These are phyloP conservation scores for Synergus japonicus DNA, from an alignment of 2,888 invertebrate species.

Conservation along the genomic window DNA sequence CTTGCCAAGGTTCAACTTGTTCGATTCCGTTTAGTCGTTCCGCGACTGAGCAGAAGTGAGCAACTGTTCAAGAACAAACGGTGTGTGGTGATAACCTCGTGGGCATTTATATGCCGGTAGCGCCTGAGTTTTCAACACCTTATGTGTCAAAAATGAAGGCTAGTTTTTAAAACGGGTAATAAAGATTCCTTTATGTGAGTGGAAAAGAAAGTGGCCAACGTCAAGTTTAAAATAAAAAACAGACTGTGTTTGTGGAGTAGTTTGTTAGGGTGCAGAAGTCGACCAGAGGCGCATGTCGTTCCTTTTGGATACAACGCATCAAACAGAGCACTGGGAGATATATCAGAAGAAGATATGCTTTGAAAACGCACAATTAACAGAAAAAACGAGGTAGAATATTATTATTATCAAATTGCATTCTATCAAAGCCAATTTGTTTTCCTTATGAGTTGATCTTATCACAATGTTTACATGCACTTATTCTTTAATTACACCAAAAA, in stretches of 20 bases:
- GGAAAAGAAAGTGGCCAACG: background rate
- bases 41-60: slow-evolving; percentile 4
- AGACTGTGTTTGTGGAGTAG: background rate
- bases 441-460: background rate
- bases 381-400: slow-evolving; percentile 2
- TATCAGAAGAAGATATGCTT: slow-evolving; percentile 55
- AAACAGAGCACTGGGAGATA: slow-evolving; percentile 54
- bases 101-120: slow-evolving; percentile 1
- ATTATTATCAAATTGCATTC: background rate
- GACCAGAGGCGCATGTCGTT: slow-evolving; percentile 31
- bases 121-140: background rate
- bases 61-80: background rate
- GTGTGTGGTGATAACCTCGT: background rate
- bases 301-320: slow-evolving; percentile 45
- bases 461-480: too few species aligned
- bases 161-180: background rate
- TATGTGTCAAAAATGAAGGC: background rate
- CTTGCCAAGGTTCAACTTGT: background rate
- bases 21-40: background rate
- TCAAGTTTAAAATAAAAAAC: too few species aligned
- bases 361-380: slow-evolving; percentile 41
- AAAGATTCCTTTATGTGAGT: background rate
- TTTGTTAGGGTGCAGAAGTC: background rate
- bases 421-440: background rate
- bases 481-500: background rate